phyloP scores from a whole-genome alignment of 1,140 invertebrate species.

The Zaprionus davidi region DNA sequence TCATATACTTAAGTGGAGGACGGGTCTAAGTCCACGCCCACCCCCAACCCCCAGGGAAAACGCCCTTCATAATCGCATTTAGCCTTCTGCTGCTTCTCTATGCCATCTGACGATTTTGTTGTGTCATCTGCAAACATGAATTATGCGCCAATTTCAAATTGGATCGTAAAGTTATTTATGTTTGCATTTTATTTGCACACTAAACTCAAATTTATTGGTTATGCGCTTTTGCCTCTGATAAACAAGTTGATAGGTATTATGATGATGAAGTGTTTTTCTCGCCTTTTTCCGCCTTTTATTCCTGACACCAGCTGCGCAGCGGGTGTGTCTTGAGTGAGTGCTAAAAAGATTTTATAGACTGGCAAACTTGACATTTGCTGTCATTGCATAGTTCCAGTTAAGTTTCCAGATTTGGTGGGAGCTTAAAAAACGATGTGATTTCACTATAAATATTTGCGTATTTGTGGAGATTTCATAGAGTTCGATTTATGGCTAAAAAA shows the following conservation, averaged over 20 bases:
- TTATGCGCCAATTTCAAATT: slow-evolving; percentile 44
- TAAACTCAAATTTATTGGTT: slow-evolving; percentile 40
- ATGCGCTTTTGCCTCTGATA: slow-evolving; percentile 32
- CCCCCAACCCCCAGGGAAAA: background rate
- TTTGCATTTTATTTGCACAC: slow-evolving; percentile 46
- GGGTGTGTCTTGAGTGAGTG: slow-evolving; percentile 1
- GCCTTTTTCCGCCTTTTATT: background rate
- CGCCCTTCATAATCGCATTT: slow-evolving; percentile 12
- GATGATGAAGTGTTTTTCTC: slow-evolving; percentile 31
- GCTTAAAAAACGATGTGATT: background rate
- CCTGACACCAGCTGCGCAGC: background rate
- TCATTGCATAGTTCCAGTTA: background rate
- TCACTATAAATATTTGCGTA: background rate
- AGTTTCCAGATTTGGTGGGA: background rate
- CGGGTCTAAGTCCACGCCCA: background rate
- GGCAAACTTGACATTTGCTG: slow-evolving; percentile 2
- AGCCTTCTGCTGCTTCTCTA: background rate
- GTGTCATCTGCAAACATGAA: slow-evolving; percentile 45
- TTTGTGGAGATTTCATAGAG: background rate
- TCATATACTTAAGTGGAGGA: slow-evolving; percentile 1
- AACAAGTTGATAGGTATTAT: slow-evolving; percentile 40
- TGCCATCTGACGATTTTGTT: slow-evolving; percentile 27
- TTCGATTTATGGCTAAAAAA: background rate
- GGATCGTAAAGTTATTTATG: slow-evolving; percentile 50
- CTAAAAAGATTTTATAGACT: slow-evolving; percentile 11